phyloP scores from a whole-genome alignment of 2,888 invertebrate species.

The Tenodera sinensis region DNA sequence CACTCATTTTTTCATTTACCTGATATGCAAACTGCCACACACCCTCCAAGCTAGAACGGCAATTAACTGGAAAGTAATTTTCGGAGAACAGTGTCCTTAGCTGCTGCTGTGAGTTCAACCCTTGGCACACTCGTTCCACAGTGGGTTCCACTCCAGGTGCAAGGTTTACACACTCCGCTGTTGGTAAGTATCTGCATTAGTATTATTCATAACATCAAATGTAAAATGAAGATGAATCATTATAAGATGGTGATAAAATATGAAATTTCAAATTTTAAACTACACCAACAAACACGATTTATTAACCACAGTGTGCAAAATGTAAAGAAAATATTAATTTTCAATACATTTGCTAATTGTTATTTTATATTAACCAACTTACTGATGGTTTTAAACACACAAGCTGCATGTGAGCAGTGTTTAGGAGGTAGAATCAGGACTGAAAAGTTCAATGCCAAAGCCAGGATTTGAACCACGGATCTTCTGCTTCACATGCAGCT shows the following conservation, averaged over 20 bases:
- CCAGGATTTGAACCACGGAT: too few species aligned
- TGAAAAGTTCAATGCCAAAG: too few species aligned
- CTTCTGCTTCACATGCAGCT: too few species aligned
- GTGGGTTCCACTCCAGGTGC: constrained; percentile 61
- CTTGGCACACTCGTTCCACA: constrained; percentile 71
- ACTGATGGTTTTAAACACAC: too few species aligned
- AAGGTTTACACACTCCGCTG: constrained; percentile 72
- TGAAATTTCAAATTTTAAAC: too few species aligned
- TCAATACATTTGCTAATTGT: too few species aligned
- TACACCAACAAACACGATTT: too few species aligned
- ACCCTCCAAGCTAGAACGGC: constrained; percentile 87
- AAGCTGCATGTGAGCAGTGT: too few species aligned
- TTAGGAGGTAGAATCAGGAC: too few species aligned
- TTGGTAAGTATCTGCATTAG: constrained; percentile 26
- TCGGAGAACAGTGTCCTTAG: constrained; percentile 83
- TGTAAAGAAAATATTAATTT: too few species aligned
- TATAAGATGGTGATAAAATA: not conserved
- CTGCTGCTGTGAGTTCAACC: constrained; percentile 73
- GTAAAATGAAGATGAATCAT: not conserved
- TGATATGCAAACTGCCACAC: constrained; percentile 96
- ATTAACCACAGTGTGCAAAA: too few species aligned
- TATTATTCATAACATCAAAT: not conserved
- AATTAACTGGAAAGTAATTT: constrained; percentile 86
- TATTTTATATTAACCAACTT: too few species aligned
- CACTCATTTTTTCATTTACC: constrained; percentile 39